phyloP scores from a whole-genome alignment of 1,140 invertebrate species.

The Melipona quadrifasciata region DNA sequence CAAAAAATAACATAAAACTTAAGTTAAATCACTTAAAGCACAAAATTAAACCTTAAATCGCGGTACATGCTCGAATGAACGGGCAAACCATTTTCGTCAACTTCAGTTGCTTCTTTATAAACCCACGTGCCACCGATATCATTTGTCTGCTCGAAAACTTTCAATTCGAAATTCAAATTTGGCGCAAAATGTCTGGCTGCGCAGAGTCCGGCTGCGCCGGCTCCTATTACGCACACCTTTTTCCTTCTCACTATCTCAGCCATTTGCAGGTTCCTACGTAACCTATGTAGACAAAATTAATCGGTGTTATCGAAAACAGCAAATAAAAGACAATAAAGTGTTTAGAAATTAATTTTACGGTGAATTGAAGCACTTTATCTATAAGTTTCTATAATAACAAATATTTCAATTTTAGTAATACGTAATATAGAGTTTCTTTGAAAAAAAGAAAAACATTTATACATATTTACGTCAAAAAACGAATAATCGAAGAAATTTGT shows the following conservation, averaged over 20 bases:
- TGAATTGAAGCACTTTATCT: not conserved
- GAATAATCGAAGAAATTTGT: not conserved
- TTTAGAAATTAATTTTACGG: not conserved
- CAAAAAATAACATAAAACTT: not conserved
- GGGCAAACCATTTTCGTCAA: conserved; percentile 84
- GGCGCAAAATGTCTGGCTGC: conserved; percentile 83
- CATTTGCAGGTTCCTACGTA: conserved; percentile 40
- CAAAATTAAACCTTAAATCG: conserved; percentile 69
- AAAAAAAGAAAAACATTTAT: not conserved
- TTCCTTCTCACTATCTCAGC: conserved; percentile 55
- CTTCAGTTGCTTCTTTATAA: conserved; percentile 85
- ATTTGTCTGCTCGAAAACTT: conserved; percentile 85
- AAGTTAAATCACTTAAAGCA: not conserved
- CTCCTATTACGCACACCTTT: conserved; percentile 88
- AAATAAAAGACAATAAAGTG: not conserved
- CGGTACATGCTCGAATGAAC: conserved; percentile 89
- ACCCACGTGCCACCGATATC: conserved; percentile 88
- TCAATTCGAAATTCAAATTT: conserved; percentile 77
- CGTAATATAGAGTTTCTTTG: not conserved
- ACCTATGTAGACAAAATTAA: not conserved
- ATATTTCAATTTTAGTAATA: not conserved
- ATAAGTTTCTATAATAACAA: not conserved
- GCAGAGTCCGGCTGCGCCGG: conserved; percentile 89
- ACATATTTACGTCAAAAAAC: not conserved
- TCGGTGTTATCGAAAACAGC: not conserved